phyloP scores from a whole-genome alignment of 1,140 invertebrate genomes.

The Sitophilus oryzae region DNA sequence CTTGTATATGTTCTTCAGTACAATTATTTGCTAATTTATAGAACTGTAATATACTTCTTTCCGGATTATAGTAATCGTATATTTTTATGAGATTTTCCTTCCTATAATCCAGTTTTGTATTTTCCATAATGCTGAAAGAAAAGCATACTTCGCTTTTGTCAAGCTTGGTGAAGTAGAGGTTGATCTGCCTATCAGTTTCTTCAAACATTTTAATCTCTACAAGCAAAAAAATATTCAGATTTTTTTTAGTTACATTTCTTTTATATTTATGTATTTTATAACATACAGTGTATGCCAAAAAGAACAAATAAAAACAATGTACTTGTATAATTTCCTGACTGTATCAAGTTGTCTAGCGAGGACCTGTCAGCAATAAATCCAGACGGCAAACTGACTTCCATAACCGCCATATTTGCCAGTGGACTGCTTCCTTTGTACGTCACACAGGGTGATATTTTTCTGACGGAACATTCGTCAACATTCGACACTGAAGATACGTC shows the following conservation, averaged over 20 bases:
- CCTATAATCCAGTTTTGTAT: slow-evolving; percentile 28
- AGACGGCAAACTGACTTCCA: slow-evolving; percentile 58
- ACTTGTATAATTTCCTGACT: slow-evolving; percentile 22
- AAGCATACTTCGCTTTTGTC: slow-evolving; percentile 45
- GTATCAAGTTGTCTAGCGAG: slow-evolving; percentile 45
- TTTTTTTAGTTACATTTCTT: no score
- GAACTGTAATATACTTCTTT: slow-evolving; percentile 40
- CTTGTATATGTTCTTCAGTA: neutral
- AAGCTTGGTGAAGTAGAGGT: slow-evolving; percentile 49
- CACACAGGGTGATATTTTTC: slow-evolving; percentile 35
- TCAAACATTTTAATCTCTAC: slow-evolving; percentile 49
- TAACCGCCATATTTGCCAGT: slow-evolving; percentile 54
- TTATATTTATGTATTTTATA: no score
- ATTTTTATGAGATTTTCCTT: slow-evolving; percentile 53
- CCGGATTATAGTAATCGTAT: slow-evolving; percentile 65
- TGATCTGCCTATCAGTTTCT: slow-evolving; percentile 45
- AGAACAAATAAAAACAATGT: slow-evolving; percentile 4
- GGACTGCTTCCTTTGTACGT: slow-evolving; percentile 29
- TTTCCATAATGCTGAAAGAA: slow-evolving; percentile 46
- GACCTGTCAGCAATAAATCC: slow-evolving; percentile 54
- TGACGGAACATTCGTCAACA: slow-evolving; percentile 35
- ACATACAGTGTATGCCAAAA: neutral
- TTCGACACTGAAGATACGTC: slow-evolving; percentile 34
- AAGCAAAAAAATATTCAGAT: slow-evolving; percentile 34
- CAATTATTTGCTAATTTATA: slow-evolving; percentile 28